Evolutionary conservation across 2,888 invertebrate species (phyloP), one percentile per base, ranked within the genome.

Genomic region (Notodonta dromedarius): DNA sequence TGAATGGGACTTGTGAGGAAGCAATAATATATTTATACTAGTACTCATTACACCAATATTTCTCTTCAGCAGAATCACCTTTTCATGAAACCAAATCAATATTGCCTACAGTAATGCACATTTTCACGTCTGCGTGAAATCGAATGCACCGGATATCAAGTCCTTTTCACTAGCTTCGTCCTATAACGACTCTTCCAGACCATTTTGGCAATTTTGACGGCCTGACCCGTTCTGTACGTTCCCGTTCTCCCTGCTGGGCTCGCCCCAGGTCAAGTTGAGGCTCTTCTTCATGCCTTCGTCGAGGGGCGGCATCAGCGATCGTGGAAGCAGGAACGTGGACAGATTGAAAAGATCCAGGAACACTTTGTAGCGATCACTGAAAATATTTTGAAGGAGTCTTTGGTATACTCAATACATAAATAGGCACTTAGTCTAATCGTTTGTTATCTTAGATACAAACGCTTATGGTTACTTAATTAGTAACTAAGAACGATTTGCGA

Each of bases 331-430:
- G 93, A 98, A 99, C 0, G 99, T 99, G 0, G 99, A 99, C 61
- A 99, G 91, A 88, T 99, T 99, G 94, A 99, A 99, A 52, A 99
- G 93, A 87, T 99, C 99, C 84, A 99, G 91, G 86, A 99, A 99
- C 42, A 99, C 98, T 91, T 99, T 99, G 94, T 99, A 99, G 32
- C 99, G 97, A 90, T 99, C 99, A 87, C 99, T 99, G 93, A 53
- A 71, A 75, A 59, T n/a, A 50, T 16, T 8, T 24, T 24, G 24
- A 24, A 48, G 44, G 13, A 44, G 35, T 35, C 35, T 6, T 35
- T 35, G 7, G 24, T 24, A 24, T 24, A 24, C 24, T 24, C 24
- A 24, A 24, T 24, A 24, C 2, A 24, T 24, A 2, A 24, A 24
- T 24, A 24, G 24, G 24, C 2, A 24, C 24, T 24, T 24, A 24